phyloP scores from a whole-genome alignment of 2,888 invertebrate species.

The Lissocephala sabroskyi region DNA sequence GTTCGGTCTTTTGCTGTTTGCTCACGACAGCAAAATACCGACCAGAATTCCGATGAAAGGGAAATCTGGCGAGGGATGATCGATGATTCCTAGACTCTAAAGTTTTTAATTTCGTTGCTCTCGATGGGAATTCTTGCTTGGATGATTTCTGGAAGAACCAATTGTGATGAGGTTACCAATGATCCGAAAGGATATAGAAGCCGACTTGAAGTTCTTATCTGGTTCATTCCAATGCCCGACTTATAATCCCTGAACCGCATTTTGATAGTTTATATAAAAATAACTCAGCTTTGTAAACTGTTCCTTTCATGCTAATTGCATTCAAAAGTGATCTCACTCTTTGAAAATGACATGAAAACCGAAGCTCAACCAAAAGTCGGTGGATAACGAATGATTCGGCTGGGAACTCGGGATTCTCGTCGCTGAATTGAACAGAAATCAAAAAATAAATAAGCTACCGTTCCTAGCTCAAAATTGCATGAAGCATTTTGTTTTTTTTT shows the following conservation, averaged over 20 bases:
- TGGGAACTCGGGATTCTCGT: slow-evolving; percentile 20
- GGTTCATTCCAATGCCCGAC: slow-evolving; percentile 47
- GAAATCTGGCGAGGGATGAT: slow-evolving; percentile 14
- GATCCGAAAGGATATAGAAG: no score
- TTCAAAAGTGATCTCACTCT: slow-evolving; percentile 18
- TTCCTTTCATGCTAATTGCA: slow-evolving; percentile 48
- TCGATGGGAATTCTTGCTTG: not conserved
- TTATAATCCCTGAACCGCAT: slow-evolving; percentile 41
- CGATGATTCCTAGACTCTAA: slow-evolving; percentile 38
- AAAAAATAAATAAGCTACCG: slow-evolving; percentile 39
- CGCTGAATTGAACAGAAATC: slow-evolving; percentile 12
- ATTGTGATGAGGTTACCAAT: slow-evolving; percentile 19
- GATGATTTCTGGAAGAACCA: slow-evolving; percentile 42
- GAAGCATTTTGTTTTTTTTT: slow-evolving; percentile 6
- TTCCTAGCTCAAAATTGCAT: no score
- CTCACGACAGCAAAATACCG: slow-evolving; percentile 67
- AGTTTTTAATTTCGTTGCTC: slow-evolving; percentile 6
- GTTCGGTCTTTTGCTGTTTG: slow-evolving; percentile 67
- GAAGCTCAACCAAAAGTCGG: slow-evolving; percentile 29
- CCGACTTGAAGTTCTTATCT: no score
- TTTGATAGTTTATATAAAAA: slow-evolving; percentile 42
- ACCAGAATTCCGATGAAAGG: slow-evolving; percentile 31
- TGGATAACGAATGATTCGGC: slow-evolving; percentile 20
- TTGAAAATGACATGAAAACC: slow-evolving; percentile 44
- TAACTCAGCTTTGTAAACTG: slow-evolving; percentile 39